Conservation (phyloP, 2,113 vertebrate genomes). For the Nymphicus hollandicus region DNA sequence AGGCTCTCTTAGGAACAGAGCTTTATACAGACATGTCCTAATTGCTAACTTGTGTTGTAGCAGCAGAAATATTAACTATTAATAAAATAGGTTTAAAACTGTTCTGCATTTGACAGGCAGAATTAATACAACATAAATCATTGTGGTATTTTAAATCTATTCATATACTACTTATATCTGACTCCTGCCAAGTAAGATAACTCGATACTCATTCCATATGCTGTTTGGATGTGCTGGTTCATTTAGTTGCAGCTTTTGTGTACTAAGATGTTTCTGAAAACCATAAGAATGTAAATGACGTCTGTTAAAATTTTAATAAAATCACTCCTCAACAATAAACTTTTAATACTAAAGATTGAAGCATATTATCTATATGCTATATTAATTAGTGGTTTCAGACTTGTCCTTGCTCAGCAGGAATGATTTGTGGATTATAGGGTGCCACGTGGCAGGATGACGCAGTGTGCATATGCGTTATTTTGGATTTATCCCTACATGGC, state of each 20-base stretch:
- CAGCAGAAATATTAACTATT: neutral
- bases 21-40: neutral
- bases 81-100: neutral
- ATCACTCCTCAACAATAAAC: neutral
- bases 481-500: neutral
- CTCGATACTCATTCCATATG: neutral
- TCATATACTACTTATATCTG: neutral
- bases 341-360: neutral
- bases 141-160: neutral
- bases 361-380: neutral
- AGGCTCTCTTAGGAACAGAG: neutral
- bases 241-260: neutral
- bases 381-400: neutral
- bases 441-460: neutral
- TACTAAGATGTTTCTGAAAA: neutral
- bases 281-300: neutral
- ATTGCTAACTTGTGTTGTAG: neutral
- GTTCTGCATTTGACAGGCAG: neutral
- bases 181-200: neutral
- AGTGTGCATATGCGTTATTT: neutral
- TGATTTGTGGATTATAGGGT: neutral
- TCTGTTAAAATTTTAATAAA: neutral
- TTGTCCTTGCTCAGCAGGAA: neutral
- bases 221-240: neutral
- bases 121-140: neutral